Conservation (phyloP, 2,888 invertebrate species). For the Conchocele bisecta region DNA sequence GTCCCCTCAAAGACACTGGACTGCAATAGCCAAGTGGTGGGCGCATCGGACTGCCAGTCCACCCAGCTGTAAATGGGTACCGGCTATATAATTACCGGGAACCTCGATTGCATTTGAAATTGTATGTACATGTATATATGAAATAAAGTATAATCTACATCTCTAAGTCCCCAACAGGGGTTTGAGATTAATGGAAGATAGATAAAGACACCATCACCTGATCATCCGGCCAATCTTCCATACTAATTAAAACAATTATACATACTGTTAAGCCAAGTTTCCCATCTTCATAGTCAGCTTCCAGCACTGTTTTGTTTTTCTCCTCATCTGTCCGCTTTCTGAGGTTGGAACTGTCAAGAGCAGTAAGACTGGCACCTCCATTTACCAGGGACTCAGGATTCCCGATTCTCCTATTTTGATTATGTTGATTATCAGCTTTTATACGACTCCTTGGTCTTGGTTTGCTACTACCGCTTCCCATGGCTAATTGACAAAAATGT, state of each 20-base stretch:
- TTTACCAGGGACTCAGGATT: slow-evolving; percentile 39
- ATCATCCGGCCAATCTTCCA: not conserved
- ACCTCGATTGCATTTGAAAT: no score
- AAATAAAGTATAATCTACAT: no score
- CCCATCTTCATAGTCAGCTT: slow-evolving; percentile 61
- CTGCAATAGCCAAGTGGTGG: no score
- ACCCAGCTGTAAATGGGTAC: no score
- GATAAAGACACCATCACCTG: no score
- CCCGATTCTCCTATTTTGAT: not conserved
- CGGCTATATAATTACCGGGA: no score
- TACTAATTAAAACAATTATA: not conserved
- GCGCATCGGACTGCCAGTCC: no score
- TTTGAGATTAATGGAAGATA: no score
- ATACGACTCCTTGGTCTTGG: slow-evolving; percentile 6
- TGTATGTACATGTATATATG: no score
- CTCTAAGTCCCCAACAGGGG: no score
- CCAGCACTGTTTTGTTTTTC: slow-evolving; percentile 41
- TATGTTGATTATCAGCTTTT: not conserved
- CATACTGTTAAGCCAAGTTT: slow-evolving; percentile 62
- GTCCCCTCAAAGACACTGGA: no score
- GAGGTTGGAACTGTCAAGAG: slow-evolving; percentile 43
- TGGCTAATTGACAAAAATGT: no score
- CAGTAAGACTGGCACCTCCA: slow-evolving; percentile 35
- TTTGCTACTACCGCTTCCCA: slow-evolving; percentile 47
- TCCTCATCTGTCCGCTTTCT: slow-evolving; percentile 58